phyloP scores from a whole-genome alignment of 2,113 vertebrate genomes.

The Stigmatopora argus region DNA sequence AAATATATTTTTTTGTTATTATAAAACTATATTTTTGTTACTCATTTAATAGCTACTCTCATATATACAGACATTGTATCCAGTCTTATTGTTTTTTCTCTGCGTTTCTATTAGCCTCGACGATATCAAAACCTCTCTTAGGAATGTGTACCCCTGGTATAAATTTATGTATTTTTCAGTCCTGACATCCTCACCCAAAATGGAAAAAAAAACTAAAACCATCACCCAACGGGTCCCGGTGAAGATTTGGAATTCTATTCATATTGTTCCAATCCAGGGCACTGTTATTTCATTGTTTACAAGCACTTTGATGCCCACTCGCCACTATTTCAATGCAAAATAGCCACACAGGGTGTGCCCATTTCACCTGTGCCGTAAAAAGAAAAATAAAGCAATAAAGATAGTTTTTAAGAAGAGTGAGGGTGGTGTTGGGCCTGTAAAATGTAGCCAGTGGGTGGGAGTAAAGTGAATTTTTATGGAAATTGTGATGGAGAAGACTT shows the following conservation, averaged over 20 bases:
- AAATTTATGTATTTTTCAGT: too few species aligned
- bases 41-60: constrained; percentile 1
- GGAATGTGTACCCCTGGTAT: too few species aligned
- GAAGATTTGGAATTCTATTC: background rate
- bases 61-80: constrained; percentile 5
- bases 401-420: constrained; percentile 55
- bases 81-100: background rate
- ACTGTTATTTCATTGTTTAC: background rate
- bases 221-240: too few species aligned
- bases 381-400: constrained; percentile 63
- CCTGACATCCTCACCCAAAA: background rate
- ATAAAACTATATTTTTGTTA: too few species aligned
- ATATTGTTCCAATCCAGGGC: background rate
- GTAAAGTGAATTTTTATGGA: constrained; percentile 24
- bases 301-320: background rate
- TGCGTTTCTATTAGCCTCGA: background rate
- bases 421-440: constrained; percentile 33
- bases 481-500: constrained; percentile 16
- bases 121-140: background rate
- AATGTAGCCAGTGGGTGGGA: constrained; percentile 30
- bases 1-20: too few species aligned
- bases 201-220: too few species aligned
- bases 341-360: background rate
- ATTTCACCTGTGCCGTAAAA: constrained; percentile 4
- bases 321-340: background rate